Evolutionary conservation across 2,113 vertebrate genomes (phyloP), one percentile per base, ranked within the genome.

Genomic region (Myotis yumanensis): DNA sequence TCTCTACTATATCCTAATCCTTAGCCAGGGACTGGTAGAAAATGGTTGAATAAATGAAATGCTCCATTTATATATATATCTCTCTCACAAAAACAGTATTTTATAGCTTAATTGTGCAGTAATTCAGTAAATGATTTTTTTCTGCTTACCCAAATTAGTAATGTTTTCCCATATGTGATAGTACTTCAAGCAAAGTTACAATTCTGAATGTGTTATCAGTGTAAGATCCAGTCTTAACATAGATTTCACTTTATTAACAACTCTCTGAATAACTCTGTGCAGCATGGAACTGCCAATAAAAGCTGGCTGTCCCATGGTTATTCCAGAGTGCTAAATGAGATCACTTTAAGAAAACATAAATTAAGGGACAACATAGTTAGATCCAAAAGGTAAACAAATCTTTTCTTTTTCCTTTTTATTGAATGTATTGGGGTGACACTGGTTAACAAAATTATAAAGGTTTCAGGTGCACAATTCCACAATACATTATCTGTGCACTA

Each of bases 121-220:
- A 92, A 87, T 66, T 94, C 54, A 93, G n/a, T 90, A 93, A 95
- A 28, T 32, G 15, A 37, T 23, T 76, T 92, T 77, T 95, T 86
- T 79, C 62, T 83, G 64, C 18, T 84, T 72, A 93, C 14, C 46
- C 82, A 64, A 80, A 76, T 90, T 64, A 71, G 76, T 25, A 22
- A 89, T 83, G n/a, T 77, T 92, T 82, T 73, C n/a, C 57, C 54
- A 20, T 69, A 72, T 28, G 5, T 57, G 14, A 54, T 18, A 23
- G 9, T 62, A 9, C 81, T 94, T 90, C 79, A 86, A 71, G 48
- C 35, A 92, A 92, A 89, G 59, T 76, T 51, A 11, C 43, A 89
- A 90, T 86, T 86, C 64, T 89, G 35, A 82, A 30, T 64, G 25
- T 46, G n/a, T 37, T 93, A 40, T 46, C 46, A 89, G 28, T 59